Evolutionary conservation across 1,140 invertebrate species (phyloP), one percentile per base, ranked within the genome.

Genomic region (Belonocnema kinseyi): DNA sequence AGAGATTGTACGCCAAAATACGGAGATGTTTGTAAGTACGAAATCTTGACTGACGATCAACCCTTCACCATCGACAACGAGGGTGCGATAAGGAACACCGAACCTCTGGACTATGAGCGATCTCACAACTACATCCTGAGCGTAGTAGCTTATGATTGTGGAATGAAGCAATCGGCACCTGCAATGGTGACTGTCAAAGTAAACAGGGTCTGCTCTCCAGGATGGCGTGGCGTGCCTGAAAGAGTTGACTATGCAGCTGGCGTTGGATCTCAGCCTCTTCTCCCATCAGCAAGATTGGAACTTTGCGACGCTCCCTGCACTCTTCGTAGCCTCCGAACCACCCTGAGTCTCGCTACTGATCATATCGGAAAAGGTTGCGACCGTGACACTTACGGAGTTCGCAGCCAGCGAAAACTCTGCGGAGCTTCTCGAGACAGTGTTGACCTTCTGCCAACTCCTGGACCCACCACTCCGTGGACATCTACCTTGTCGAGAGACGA

Each of bases 71-170:
- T 99, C 87, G 96, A 98, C 90, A 96, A 97, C 85, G 96, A 98
- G 87, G 97, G 97, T 75, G 95, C 95, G 13, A 96, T 99, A 74
- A 94, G 95, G 61, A 99, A 99, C 89, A 98, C 97, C 3, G 96
- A 97, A 85, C 95, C 96, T 0, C 90, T 99, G 80, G 96, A 98
- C 76, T 98, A 98, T 91, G 96, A 97, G 86, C 93, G 95, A 52
- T 97, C 96, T 1, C 97, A 98, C 91, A 99, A 99, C 90, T 97
- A 98, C 90, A 99, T 99, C 80, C 92, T 99, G n/a, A 96, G 96
- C 14, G 97, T 99, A 50, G 97, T 98, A n/a, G 98, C 98, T 0
- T 98, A 97, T 87, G 98, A 99, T 88, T 99, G 98, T 87, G 97
- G 97, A 16, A 98, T 97, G 95, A 97, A 97, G 87, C 94, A 95